Conservation (phyloP, 2,888 invertebrate species). For the Deladenus siricidicola region DNA sequence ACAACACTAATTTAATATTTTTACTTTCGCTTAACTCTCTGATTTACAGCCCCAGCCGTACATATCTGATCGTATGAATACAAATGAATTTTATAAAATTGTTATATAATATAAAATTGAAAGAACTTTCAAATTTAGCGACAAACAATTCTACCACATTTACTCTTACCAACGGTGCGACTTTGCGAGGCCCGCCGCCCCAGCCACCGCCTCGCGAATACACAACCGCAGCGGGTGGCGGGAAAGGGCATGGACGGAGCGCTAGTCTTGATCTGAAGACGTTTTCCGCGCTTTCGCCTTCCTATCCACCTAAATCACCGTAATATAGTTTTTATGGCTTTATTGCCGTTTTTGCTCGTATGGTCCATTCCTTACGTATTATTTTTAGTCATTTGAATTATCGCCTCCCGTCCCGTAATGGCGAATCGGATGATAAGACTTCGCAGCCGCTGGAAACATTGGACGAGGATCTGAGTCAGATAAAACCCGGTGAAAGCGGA, state of each 20-base stretch:
- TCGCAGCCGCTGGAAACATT: neutral
- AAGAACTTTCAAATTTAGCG: no score
- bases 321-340: neutral
- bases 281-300: conserved; percentile 18
- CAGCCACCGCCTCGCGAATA: conserved; percentile 44
- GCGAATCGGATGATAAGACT: neutral
- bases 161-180: no score
- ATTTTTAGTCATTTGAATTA: no score
- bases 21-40: no score
- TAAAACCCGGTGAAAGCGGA: no score
- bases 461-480: neutral
- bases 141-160: no score
- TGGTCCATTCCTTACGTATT: neutral
- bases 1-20: no score
- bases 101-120: no score
- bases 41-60: no score
- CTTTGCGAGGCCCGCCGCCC: conserved; percentile 51
- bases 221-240: conserved; percentile 3
- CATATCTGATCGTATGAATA: no score
- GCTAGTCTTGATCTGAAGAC: conserved; percentile 48
- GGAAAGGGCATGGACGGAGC: conserved; percentile 41
- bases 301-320: conserved; percentile 7
- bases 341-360: neutral
- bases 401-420: no score
- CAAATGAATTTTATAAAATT: no score